A percentile compares a stretch with the other conserved stretches of the same genome.
Conservation (phyloP, 2,888 invertebrate species). For the Epistrophe eligans region DNA sequence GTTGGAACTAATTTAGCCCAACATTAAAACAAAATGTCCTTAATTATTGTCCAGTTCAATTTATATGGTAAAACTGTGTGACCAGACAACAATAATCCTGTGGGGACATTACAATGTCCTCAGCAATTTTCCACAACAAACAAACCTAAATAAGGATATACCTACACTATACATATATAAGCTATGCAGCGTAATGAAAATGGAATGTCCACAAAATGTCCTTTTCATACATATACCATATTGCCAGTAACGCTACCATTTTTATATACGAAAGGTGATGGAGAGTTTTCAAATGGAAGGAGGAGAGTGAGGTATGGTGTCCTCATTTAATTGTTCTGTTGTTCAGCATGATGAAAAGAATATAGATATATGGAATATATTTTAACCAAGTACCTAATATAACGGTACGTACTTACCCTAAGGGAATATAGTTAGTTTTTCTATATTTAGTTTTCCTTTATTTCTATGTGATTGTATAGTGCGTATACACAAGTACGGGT, state of each 20-base stretch:
- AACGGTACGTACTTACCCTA: neutral
- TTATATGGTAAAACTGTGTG: constrained; percentile 54
- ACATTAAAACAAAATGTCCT: constrained; percentile 69
- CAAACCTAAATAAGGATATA: constrained; percentile 35
- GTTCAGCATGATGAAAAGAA: constrained; percentile 5
- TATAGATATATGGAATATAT: constrained; percentile 13
- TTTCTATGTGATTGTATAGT: neutral
- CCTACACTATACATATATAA: no score
- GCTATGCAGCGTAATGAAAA: constrained; percentile 39
- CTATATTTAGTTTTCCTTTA: neutral
- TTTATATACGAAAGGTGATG: neutral
- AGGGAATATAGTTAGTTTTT: constrained; percentile 8
- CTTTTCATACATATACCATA: neutral
- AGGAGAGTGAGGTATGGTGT: neutral
- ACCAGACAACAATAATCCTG: constrained; percentile 59
- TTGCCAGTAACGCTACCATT: neutral
- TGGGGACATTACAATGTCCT: constrained; percentile 55
- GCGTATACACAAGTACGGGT: neutral
- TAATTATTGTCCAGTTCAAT: constrained; percentile 71
- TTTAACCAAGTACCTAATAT: neutral
- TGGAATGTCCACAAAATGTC: constrained; percentile 32
- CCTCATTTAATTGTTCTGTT: constrained; percentile 8
- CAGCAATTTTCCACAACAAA: constrained; percentile 45
- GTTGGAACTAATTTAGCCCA: constrained; percentile 54
- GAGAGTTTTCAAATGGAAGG: neutral